A percentile compares a stretch with the other conserved stretches of the same genome.
Conservation (phyloP, 2,113 vertebrate genomes). For the Epinephelus cyanopodus region DNA sequence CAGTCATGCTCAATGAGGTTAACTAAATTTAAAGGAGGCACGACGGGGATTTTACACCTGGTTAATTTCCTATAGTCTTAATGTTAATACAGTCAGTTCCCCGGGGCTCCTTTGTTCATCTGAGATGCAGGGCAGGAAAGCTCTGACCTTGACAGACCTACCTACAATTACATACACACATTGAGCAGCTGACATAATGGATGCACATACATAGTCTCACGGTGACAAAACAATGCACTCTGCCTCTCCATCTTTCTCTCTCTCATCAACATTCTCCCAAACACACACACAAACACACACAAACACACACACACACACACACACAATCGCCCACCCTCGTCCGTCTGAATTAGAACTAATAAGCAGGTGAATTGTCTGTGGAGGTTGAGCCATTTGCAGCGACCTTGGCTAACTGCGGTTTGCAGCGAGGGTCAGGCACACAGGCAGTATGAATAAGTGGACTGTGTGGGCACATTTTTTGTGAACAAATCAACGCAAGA, state of each 20-base stretch:
- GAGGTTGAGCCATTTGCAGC: slow-evolving; percentile 65
- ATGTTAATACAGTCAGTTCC: slow-evolving; percentile 59
- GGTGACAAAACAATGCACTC: slow-evolving; percentile 27
- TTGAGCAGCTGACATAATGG: slow-evolving; percentile 24
- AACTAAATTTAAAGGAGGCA: slow-evolving; percentile 30
- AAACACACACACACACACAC: not conserved
- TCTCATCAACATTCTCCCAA: slow-evolving; percentile 35
- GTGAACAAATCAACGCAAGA: slow-evolving; percentile 49
- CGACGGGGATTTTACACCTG: slow-evolving; percentile 16
- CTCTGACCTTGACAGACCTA: slow-evolving; percentile 71
- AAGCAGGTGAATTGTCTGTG: slow-evolving; percentile 74
- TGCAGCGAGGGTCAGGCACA: slow-evolving; percentile 43
- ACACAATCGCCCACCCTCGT: slow-evolving; percentile 50
- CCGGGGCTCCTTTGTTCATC: slow-evolving; percentile 61
- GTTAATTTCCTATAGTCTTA: slow-evolving; percentile 33
- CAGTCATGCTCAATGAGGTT: not conserved
- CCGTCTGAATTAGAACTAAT: slow-evolving; percentile 76
- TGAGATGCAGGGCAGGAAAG: slow-evolving; percentile 61
- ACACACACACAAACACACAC: not conserved
- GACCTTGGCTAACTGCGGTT: slow-evolving; percentile 73
- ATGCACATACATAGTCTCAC: slow-evolving; percentile 44
- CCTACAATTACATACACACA: slow-evolving; percentile 33
- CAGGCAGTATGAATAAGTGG: slow-evolving; percentile 48
- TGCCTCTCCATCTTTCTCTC: slow-evolving; percentile 52
- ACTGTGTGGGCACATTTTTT: slow-evolving; percentile 44